phyloP scores from a whole-genome alignment of 2,113 vertebrate species.

The Aldabrachelys gigantea region DNA sequence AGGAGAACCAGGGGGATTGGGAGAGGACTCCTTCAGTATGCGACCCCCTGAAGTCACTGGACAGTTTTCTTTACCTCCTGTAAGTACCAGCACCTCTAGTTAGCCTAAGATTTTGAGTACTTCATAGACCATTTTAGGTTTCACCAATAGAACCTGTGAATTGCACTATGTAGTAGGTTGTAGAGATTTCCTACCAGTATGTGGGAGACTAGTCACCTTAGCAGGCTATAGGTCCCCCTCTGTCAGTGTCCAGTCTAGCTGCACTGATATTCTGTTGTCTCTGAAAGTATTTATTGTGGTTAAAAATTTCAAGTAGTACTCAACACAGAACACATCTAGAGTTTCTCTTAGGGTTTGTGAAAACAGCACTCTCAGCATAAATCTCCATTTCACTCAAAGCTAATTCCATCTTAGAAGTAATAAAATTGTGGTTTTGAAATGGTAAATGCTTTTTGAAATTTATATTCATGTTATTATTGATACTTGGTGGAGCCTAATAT shows the following conservation, averaged over 20 bases:
- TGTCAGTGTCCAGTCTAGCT: not conserved
- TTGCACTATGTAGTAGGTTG: not conserved
- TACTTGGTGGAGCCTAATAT: not conserved
- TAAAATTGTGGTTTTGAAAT: not conserved
- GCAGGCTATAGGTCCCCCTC: not conserved
- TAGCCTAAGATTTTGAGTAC: not conserved
- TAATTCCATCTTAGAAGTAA: not conserved
- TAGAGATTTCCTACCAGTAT: not conserved
- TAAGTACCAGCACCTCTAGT: constrained; percentile 73
- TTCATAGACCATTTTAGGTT: not conserved
- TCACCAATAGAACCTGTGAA: fast-evolving
- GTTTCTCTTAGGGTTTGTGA: not conserved
- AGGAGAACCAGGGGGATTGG: constrained; percentile 87
- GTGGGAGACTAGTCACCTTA: not conserved
- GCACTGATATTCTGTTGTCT: not conserved
- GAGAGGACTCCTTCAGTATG: constrained; percentile 90
- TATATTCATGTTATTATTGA: not conserved
- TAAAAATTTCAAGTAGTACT: not conserved
- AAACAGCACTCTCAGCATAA: not conserved
- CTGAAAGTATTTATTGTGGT: not conserved
- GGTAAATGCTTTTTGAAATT: not conserved
- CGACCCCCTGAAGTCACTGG: constrained; percentile 94
- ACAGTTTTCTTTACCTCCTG: constrained; percentile 92
- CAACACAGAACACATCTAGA: not conserved
- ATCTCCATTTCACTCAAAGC: not conserved